phyloP scores from a whole-genome alignment of 2,113 vertebrate genomes.

The Gallinago paraguaiae region DNA sequence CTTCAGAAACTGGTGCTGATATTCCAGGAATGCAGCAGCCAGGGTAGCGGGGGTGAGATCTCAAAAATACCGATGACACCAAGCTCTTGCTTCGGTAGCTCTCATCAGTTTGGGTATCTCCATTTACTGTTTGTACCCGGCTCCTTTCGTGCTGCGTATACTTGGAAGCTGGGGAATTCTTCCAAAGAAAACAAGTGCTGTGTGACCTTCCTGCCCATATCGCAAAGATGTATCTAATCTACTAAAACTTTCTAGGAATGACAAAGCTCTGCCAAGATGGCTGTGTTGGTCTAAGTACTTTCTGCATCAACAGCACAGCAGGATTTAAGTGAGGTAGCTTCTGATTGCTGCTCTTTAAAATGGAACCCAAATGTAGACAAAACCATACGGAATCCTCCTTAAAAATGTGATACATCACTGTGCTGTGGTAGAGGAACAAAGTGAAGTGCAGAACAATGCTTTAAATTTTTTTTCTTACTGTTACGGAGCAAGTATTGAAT shows the following conservation, averaged over 20 bases:
- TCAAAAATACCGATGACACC: background rate
- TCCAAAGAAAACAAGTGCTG: background rate
- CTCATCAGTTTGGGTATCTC: background rate
- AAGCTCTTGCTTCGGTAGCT: background rate
- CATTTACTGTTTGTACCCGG: background rate
- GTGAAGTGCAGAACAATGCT: background rate
- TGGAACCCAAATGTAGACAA: background rate
- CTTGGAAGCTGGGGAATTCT: slow-evolving; percentile 8
- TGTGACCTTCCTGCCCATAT: background rate
- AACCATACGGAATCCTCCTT: fast-evolving
- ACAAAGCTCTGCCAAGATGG: background rate
- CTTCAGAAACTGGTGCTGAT: background rate
- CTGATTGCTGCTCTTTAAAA: background rate
- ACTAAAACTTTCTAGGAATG: slow-evolving; percentile 48
- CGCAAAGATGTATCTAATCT: slow-evolving; percentile 9
- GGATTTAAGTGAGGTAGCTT: background rate
- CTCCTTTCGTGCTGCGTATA: background rate
- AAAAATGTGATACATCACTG: background rate
- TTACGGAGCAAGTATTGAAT: background rate
- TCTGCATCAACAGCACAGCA: background rate
- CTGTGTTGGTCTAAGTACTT: background rate
- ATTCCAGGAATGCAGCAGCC: background rate
- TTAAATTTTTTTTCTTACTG: background rate
- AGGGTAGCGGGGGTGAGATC: background rate
- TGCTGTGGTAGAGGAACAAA: background rate